Base-by-base conservation (phyloP, 37 sponge, comb jelly and placozoan species). In the Cliona cf. orientalis region DNA sequence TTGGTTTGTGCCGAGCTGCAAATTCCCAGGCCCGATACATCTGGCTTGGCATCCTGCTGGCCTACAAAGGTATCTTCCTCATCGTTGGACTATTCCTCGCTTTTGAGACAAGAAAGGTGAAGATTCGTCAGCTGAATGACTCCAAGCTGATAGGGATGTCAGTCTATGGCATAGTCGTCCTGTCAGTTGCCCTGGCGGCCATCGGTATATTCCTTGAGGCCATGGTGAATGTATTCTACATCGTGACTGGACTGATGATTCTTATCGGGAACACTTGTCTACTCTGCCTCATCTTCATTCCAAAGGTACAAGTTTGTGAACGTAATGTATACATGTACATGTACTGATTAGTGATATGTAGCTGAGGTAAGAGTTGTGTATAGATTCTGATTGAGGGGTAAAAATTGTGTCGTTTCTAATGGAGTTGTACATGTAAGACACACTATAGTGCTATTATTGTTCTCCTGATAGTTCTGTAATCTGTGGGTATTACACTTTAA, bases 101-200 rank as follows among this genome's bases (percentile, higher is more conserved):
- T 11, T 82, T 82, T 70, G 89, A 89, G 74, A 89, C 89, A 23
- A 53, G 89, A 7, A 78, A 75, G 28, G 78, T 89, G 17, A 82
- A 89, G 32, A 76, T 82, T 25, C 53, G 53, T 31, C 57, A 82
- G 9, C 70, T 89, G 56, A 89, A 89, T 62, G 89, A 89, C 22
- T 89, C 89, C 63, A 59, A 66, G 25, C 22, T 81, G 28, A 78
- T 89, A 58, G 89, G 63, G 44, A 71, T 72, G 73, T 75, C 78
- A 28, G 86, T 90, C 5, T 90, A 90, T 39, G 46, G 81, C 3
- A 75, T 80, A 49, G 91, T 85, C 32, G 58, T 90, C 1, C 49
- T 85, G 35, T 80, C 82, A 5, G 39, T 90, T 46, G 81, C 86
- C 14, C 42, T 85, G 31, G 56, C 82, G n/a, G 76, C 78, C 2